These are phyloP conservation scores for Cygnus olor DNA, from an alignment of 2,797 vertebrate species.

Conservation along the genomic window DNA sequence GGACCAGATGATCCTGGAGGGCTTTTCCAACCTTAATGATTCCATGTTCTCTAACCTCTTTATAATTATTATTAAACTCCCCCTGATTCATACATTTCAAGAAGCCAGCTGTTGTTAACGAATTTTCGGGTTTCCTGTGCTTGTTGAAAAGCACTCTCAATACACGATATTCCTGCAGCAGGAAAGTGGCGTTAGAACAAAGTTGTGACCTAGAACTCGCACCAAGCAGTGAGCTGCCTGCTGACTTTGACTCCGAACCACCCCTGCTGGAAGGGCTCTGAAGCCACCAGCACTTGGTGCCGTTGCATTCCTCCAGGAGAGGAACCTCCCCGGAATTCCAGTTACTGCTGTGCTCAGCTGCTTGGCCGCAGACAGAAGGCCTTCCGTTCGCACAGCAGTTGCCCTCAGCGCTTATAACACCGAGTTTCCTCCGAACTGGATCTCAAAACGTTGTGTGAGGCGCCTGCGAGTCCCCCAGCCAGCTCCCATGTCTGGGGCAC, in stretches of 20 bases:
- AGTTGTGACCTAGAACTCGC: accelerated
- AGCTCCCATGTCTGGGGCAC: accelerated
- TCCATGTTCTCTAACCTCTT: not conserved
- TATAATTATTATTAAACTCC: not conserved
- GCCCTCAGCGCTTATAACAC: accelerated
- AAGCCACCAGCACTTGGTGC: not conserved
- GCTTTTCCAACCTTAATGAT: accelerated
- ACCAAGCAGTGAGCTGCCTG: not conserved
- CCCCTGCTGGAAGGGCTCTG: not conserved
- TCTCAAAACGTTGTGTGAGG: not conserved
- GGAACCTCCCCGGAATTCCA: not conserved
- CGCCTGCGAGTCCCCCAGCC: not conserved
- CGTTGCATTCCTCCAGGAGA: not conserved
- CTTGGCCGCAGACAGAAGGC: not conserved
- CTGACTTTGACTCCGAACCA: accelerated
- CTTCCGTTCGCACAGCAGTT: accelerated
- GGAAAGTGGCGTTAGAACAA: not conserved
- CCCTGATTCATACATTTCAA: accelerated
- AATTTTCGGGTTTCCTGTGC: not conserved
- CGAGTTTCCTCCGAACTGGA: not conserved
- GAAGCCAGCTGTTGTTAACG: no score
- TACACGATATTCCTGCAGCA: not conserved
- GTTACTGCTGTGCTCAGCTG: not conserved
- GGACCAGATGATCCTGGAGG: not conserved
- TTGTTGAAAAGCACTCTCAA: accelerated